These are phyloP conservation scores for Pseudachorutes palmiensis DNA, from an alignment of 1,140 invertebrate genomes.

Conservation along the genomic window DNA sequence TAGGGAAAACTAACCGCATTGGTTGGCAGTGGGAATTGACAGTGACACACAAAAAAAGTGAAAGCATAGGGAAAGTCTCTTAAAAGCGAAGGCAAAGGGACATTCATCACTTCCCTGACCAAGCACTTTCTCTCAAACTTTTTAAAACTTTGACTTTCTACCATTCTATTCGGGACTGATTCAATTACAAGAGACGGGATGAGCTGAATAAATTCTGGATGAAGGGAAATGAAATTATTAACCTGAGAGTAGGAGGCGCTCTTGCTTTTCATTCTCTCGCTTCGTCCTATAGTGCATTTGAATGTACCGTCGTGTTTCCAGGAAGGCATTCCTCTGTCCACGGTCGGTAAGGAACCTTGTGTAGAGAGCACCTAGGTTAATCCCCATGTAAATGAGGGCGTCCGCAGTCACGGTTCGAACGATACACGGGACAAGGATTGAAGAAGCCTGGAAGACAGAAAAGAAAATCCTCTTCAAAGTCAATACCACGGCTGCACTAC, in stretches of 20 bases:
- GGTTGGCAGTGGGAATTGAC: no score
- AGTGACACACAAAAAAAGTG: background rate
- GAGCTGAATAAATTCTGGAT: background rate
- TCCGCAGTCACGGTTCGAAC: slow-evolving; percentile 63
- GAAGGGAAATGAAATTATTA: slow-evolving; percentile 36
- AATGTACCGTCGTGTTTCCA: slow-evolving; percentile 90
- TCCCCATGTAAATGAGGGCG: slow-evolving; percentile 68
- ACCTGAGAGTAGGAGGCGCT: slow-evolving; percentile 80
- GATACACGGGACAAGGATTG: slow-evolving; percentile 47
- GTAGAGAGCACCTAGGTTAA: slow-evolving; percentile 91
- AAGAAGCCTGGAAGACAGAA: background rate
- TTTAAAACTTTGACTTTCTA: no score
- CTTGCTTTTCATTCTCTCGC: slow-evolving; percentile 89
- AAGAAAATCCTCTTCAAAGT: background rate
- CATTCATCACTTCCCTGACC: background rate
- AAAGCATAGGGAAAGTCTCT: background rate
- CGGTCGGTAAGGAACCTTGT: slow-evolving; percentile 93
- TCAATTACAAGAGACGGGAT: background rate
- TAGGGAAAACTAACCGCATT: no score
- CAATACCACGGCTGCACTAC: no score
- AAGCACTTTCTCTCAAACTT: background rate
- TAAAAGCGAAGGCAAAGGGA: background rate
- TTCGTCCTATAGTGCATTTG: slow-evolving; percentile 88
- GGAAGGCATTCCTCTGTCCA: slow-evolving; percentile 88
- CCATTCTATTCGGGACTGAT: background rate